These are phyloP conservation scores for Anthopleura xanthogrammica DNA, from an alignment of 92 coral and sea anemone genomes.

Conservation along the genomic window DNA sequence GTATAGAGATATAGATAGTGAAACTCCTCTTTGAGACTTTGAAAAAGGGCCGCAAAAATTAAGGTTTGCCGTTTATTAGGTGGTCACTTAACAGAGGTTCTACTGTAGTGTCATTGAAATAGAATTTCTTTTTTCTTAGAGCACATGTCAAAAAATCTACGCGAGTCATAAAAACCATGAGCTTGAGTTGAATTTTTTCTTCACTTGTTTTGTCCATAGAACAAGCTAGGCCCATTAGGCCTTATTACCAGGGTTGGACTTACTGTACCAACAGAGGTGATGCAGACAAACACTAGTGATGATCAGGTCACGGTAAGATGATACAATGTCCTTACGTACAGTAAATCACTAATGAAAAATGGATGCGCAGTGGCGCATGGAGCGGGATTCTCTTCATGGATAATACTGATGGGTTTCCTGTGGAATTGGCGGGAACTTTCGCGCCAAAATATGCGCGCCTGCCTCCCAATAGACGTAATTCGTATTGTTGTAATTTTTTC, in stretches of 20 bases:
- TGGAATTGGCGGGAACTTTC: too few relatives aligned
- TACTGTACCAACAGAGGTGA: conserved; percentile 32
- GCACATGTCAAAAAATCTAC: too few relatives aligned
- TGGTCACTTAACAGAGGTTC: neutral
- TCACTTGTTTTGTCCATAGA: neutral
- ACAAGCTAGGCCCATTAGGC: conserved; percentile 10
- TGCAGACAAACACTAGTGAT: conserved; percentile 43
- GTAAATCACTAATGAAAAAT: too few relatives aligned
- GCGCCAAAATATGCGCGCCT: too few relatives aligned
- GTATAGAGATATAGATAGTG: neutral
- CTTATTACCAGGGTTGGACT: conserved; percentile 49
- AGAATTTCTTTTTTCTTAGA: neutral
- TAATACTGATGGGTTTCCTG: too few relatives aligned
- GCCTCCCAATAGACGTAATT: too few relatives aligned
- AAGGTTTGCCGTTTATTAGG: neutral
- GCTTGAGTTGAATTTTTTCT: neutral
- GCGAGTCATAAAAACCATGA: too few relatives aligned
- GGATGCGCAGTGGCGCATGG: too few relatives aligned
- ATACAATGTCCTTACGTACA: neutral
- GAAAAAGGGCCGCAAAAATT: neutral
- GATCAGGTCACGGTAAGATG: conserved; percentile 49
- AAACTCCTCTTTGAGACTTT: too few relatives aligned
- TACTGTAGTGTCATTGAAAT: neutral
- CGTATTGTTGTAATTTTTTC: too few relatives aligned
- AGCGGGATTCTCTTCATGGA: too few relatives aligned